These are phyloP conservation scores for Willisornis vidua DNA, from an alignment of 2,113 vertebrate genomes.

Conservation along the genomic window DNA sequence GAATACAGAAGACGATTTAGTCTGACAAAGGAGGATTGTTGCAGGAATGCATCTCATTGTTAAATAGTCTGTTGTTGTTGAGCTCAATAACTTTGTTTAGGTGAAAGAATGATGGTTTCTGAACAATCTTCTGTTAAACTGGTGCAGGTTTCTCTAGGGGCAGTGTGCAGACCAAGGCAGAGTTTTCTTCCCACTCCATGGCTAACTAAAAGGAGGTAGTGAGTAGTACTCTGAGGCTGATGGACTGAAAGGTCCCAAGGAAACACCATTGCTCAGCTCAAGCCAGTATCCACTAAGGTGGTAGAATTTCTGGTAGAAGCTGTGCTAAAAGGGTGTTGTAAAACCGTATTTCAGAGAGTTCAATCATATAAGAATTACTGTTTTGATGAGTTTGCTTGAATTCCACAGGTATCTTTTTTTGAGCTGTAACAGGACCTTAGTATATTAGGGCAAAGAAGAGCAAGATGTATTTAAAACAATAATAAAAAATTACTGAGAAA, in stretches of 20 bases:
- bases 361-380: not conserved
- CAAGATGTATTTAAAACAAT: not conserved
- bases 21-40: not conserved
- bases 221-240: not conserved
- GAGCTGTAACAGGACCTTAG: not conserved
- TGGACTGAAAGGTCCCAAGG: not conserved
- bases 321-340: not conserved
- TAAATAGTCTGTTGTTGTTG: not conserved
- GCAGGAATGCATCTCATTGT: not conserved
- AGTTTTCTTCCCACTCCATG: not conserved
- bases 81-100: not conserved
- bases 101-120: not conserved
- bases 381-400: not conserved
- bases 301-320: not conserved
- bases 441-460: not conserved
- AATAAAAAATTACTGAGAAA: not conserved
- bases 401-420: not conserved
- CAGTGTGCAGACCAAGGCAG: not conserved
- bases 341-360: not conserved
- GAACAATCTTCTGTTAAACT: not conserved
- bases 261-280: not conserved
- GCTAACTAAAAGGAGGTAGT: not conserved
- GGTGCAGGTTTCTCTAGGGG: not conserved
- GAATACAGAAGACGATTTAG: not conserved
- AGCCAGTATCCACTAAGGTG: not conserved